Evolutionary conservation across 2,797 vertebrate species (phyloP).

Genomic region (Phyllotis vaccarum): DNA sequence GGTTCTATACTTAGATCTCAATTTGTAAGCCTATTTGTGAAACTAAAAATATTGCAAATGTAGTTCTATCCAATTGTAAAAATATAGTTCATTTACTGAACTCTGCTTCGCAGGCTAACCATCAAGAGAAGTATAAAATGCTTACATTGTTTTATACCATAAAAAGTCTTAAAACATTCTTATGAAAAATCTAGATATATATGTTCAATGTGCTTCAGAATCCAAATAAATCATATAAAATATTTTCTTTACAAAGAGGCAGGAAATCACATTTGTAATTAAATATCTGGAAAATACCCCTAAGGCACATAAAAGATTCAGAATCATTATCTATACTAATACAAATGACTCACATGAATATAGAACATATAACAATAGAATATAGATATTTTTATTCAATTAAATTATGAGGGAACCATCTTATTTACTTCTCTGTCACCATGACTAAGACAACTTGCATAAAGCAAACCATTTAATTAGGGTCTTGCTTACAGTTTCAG

Average conservation of each 20-base stretch:
- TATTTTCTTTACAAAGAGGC: not conserved
- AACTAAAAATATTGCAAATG: not conserved
- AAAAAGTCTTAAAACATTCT: not conserved
- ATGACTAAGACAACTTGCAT: not conserved
- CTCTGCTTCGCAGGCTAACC: not conserved
- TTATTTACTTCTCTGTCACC: not conserved
- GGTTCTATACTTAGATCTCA: not conserved
- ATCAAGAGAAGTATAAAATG: not conserved
- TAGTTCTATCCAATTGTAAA: not conserved
- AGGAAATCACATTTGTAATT: not conserved
- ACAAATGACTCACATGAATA: not conserved
- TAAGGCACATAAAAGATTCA: not conserved
- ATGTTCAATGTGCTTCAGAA: not conserved
- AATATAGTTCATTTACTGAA: not conserved
- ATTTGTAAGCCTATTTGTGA: not conserved
- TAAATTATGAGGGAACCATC: not conserved
- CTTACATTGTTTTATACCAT: not conserved
- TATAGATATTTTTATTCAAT: not conserved
- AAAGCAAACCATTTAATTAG: not conserved
- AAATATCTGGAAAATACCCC: not conserved
- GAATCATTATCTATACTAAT: not conserved
- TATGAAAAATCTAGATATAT: not conserved
- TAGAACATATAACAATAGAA: not conserved
- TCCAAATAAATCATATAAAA: not conserved
- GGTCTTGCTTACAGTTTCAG: not conserved